Base-by-base conservation (phyloP, 1,140 invertebrate species). In the Bombus superbus region DNA sequence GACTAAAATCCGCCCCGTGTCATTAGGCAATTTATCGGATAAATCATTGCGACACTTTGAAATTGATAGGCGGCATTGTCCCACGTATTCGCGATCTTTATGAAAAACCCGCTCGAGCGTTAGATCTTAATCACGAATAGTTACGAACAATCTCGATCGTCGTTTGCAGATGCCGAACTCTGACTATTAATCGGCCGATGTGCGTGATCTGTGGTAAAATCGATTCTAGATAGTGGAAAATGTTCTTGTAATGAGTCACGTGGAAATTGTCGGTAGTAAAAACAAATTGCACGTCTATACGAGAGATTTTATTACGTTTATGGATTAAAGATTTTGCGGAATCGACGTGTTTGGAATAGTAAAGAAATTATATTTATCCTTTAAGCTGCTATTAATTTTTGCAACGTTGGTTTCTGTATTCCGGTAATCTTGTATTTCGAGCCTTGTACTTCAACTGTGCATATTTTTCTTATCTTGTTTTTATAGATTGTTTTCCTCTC, bases 1-100 rank as follows among this genome's bases (percentile, higher is more conserved):
- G 71, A 18, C 72, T 66, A 64, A 72, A 82, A 88, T 75, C 71
- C 32, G 42, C 47, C 62, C 75, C 53, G 40, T 79, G 64, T 91
- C 89, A 92, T 90, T 89, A 86, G 89, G 66, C 83, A 79, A 89
- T 91, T 88, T 90, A 92, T 91, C 90, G 72, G 86, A 76, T 87
- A 85, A 89, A 88, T 90, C 86, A 57, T 91, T 91, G 81, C 91
- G 84, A 91, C 87, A 92, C 53, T 32, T 62, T 75, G 75, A 86
- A 88, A 90, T 86, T 88, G 53, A 83, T 85, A 88, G 79, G 83
- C 85, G 83, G 74, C 79, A 85, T 88, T 76, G 68, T 81, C 47
- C 8, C 5, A 10, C 11, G 28, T n/a, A 47, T 9, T 28, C 57
- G 64, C 42, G 66, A 64, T 77, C n/a, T 38, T 10, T 32, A 68